Base-by-base conservation (phyloP, 2,113 vertebrate species). In the Heterochromis multidens region DNA sequence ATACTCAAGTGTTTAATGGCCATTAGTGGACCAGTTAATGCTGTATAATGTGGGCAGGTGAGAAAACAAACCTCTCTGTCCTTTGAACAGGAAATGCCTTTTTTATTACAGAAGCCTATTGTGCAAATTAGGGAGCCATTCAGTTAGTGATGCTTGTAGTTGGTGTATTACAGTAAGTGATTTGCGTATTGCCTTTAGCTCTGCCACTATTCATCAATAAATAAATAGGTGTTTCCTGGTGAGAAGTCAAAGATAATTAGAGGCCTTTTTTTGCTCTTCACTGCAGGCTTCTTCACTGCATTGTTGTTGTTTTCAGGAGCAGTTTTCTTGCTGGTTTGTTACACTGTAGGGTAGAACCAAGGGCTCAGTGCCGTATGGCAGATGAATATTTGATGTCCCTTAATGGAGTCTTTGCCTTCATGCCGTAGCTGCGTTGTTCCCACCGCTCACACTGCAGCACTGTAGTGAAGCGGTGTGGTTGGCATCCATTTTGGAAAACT, bases 331-430 rank as follows among this genome's bases (percentile, higher is more conserved):
- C 49, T 43, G 83, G 89, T 87, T 84, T 72, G 88, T 63, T 88
- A 81, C 61, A 79, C 77, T 77, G 74, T 77, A 78, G 85, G 81
- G 87, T 27, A 43, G 56, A 80, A n/a, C 72, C 76, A 43, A 17
- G 33, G 52, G 61, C 93, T 90, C 77, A 2, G 88, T 77, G 89
- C 90, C 79, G 89, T 92, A 89, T 91, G 92, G 87, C 56, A 80
- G 89, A 95, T 96, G 83, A 96, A 95, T 95, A 95, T 95, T 95
- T 95, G 90, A 96, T 95, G 91, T 72, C 70, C 87, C 86, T 88
- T 95, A 95, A 95, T 93, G 92, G 92, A 91, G 91, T 67, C 81
- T 59, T 80, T 65, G 58, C 77, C 85, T 78, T 80, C 72, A 46
- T 77, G 59, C 84, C 54, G 35, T 23, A 74, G 78, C 72, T 80